Evolutionary conservation across 2,888 invertebrate genomes (phyloP).

Genomic region (Boloria euphrosyne): DNA sequence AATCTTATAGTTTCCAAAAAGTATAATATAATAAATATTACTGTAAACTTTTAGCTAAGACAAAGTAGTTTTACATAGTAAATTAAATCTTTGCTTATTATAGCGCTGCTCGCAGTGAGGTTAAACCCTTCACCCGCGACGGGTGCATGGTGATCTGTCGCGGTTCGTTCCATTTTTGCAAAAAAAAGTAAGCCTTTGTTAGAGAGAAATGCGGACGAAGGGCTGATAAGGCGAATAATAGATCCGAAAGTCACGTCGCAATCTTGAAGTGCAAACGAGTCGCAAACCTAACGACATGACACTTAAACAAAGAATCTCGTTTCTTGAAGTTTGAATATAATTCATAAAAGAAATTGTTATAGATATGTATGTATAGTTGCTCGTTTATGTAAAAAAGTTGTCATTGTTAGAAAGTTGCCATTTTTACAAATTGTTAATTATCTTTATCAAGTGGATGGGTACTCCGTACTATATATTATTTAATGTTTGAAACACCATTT

Average conservation of each 20-base stretch:
- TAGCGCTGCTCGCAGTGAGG: background rate
- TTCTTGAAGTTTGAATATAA: background rate
- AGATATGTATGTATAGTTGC: background rate
- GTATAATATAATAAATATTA: too few species aligned
- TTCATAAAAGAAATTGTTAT: background rate
- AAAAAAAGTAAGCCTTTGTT: conserved; percentile 28
- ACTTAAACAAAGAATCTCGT: too few species aligned
- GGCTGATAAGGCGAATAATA: conserved; percentile 26
- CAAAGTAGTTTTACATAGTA: background rate
- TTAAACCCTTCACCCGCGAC: conserved; percentile 7
- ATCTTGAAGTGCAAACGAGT: conserved; percentile 5
- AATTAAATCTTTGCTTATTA: background rate
- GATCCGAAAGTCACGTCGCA: conserved; percentile 5
- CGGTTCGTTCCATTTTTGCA: conserved; percentile 17
- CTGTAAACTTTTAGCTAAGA: too few species aligned
- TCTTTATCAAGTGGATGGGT: too few species aligned
- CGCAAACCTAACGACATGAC: background rate
- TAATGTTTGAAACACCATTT: too few species aligned
- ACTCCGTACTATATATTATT: too few species aligned
- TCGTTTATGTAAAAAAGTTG: too few species aligned
- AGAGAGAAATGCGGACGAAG: conserved; percentile 21
- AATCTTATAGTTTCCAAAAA: too few species aligned
- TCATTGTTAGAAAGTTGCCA: too few species aligned
- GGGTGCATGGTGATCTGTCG: conserved; percentile 29
- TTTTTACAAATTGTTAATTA: too few species aligned